phyloP scores from a whole-genome alignment of 2,113 vertebrate species.

The Perca fluviatilis region DNA sequence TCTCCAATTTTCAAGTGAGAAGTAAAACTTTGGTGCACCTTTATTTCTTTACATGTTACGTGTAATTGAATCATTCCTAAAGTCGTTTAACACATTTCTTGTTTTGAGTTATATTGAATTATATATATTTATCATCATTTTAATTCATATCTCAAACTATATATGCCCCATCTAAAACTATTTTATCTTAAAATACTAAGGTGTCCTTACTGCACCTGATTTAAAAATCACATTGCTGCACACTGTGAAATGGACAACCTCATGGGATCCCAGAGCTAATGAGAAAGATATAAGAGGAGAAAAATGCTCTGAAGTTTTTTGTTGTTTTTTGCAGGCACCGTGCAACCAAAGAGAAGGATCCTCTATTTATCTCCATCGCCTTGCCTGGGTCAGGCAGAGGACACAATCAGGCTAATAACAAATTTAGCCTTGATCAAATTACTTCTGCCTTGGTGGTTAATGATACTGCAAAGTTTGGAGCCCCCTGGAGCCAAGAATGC shows the following conservation, averaged over 20 bases:
- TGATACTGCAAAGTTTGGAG: slow-evolving; percentile 74
- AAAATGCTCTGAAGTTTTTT: slow-evolving; percentile 29
- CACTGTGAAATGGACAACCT: neutral
- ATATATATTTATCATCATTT: neutral
- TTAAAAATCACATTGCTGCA: slow-evolving; percentile 14
- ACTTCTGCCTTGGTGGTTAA: slow-evolving; percentile 75
- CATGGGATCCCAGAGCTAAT: slow-evolving; percentile 30
- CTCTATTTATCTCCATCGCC: slow-evolving; percentile 59
- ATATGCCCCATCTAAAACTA: neutral
- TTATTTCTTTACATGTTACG: neutral
- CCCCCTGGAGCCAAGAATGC: slow-evolving; percentile 64
- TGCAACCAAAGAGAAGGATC: slow-evolving; percentile 25
- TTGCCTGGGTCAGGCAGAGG: slow-evolving; percentile 67
- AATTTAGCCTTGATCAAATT: slow-evolving; percentile 77
- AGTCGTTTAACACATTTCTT: neutral
- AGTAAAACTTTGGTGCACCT: slow-evolving; percentile 43
- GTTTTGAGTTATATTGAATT: neutral
- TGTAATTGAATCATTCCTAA: neutral
- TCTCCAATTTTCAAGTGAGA: slow-evolving; percentile 33
- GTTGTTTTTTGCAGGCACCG: slow-evolving; percentile 28
- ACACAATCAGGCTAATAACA: slow-evolving; percentile 78
- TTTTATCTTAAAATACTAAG: slow-evolving; percentile 17
- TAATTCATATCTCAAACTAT: neutral
- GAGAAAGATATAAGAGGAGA: slow-evolving; percentile 12
- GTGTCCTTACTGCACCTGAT: slow-evolving; percentile 1